Evolutionary conservation across 2,113 vertebrate species (phyloP).

Genomic region (Amia ocellicauda): DNA sequence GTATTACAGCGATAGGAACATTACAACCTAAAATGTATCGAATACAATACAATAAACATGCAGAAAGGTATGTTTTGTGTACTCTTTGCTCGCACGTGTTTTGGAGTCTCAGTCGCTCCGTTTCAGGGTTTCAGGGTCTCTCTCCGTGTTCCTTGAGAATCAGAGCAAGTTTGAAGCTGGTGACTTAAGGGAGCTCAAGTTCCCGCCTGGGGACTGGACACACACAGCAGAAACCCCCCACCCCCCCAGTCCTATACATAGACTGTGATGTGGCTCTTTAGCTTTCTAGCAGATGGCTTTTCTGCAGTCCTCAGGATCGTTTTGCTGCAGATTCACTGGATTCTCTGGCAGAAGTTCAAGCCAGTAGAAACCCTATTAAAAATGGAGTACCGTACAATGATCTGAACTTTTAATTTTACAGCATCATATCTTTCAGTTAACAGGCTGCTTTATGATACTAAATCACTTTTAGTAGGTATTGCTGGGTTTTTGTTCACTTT

Average conservation of each 20-base stretch:
- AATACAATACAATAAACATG: too few species aligned
- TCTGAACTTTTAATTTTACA: conserved; percentile 33
- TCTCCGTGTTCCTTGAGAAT: too few species aligned
- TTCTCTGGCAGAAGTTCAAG: conserved; percentile 54
- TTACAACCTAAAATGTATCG: background rate
- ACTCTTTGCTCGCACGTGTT: background rate
- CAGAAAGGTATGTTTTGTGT: too few species aligned
- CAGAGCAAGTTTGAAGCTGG: too few species aligned
- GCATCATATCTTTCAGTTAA: conserved; percentile 32
- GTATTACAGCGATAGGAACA: background rate
- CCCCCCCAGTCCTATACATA: conserved; percentile 70
- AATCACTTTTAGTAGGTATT: conserved; percentile 34
- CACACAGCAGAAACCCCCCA: conserved; percentile 48
- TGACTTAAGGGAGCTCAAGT: conserved; percentile 34
- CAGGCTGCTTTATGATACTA: conserved; percentile 36
- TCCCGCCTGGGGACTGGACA: conserved; percentile 20
- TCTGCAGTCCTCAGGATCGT: conserved; percentile 56
- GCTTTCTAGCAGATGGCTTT: conserved; percentile 68
- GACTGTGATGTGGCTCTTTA: conserved; percentile 61
- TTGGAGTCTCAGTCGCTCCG: background rate
- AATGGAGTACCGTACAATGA: conserved; percentile 27
- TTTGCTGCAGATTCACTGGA: conserved; percentile 52
- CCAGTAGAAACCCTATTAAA: conserved; percentile 37
- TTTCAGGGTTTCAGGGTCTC: background rate
- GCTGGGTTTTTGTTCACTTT: too few species aligned